phyloP scores from a whole-genome alignment of 2,113 vertebrate genomes.

The Channa argus region DNA sequence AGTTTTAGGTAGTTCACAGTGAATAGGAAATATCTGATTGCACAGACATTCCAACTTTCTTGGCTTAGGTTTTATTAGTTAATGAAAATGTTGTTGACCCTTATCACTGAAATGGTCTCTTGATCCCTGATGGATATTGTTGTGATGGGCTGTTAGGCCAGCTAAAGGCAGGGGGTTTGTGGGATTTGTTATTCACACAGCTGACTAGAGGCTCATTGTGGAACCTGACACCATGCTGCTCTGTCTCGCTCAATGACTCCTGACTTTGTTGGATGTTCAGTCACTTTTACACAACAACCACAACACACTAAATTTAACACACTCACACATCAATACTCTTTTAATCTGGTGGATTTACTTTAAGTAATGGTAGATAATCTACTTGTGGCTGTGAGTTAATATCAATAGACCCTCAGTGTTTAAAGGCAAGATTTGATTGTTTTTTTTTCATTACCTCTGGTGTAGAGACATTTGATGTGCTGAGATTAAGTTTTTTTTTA shows the following conservation, averaged over 20 bases:
- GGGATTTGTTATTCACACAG: too few species aligned
- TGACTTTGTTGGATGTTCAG: conserved; percentile 8
- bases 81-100: too few species aligned
- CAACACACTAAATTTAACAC: conserved; percentile 2
- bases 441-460: too few species aligned
- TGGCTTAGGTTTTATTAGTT: too few species aligned
- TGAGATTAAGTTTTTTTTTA: not conserved
- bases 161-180: not conserved
- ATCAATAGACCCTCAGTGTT: not conserved
- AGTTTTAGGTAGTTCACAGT: too few species aligned
- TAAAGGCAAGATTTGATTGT: not conserved
- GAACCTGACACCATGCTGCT: not conserved
- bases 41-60: too few species aligned
- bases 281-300: conserved; percentile 1
- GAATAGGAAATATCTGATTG: too few species aligned
- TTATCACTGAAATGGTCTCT: too few species aligned
- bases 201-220: not conserved
- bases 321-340: not conserved
- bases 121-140: not conserved
- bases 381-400: not conserved
- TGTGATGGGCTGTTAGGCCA: not conserved
- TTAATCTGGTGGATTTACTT: not conserved
- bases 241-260: not conserved
- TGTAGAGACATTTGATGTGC: not conserved
- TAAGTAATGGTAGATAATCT: too few species aligned